phyloP scores from a whole-genome alignment of 2,113 vertebrate genomes.

The Bolborhynchus lineola region DNA sequence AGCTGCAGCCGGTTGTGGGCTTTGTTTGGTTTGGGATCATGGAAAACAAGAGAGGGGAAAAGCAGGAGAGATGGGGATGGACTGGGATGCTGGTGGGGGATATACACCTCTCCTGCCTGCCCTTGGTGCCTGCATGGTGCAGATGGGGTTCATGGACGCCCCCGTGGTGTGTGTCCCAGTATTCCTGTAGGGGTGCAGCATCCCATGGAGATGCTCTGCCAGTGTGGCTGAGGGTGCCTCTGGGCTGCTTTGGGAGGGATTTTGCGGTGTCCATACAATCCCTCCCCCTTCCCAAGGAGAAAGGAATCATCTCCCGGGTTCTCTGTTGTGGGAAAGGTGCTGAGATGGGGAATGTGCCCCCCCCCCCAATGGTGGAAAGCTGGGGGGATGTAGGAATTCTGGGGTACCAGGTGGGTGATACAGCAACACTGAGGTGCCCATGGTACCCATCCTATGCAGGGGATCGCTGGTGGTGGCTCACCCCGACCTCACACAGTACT shows the following conservation, averaged over 20 bases:
- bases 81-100: not conserved
- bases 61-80: not conserved
- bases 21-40: not conserved
- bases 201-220: not conserved
- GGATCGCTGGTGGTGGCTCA: rapidly evolving
- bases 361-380: too few relatives aligned
- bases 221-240: not conserved
- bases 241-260: too few relatives aligned
- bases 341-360: not conserved
- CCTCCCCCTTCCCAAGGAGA: not conserved
- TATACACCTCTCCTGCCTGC: not conserved
- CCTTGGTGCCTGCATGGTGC: rapidly evolving
- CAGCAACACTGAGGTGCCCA: not conserved
- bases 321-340: not conserved
- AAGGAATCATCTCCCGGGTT: rapidly evolving
- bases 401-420: not conserved
- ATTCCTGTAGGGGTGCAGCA: not conserved
- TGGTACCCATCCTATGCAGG: not conserved
- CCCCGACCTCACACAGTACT: rapidly evolving
- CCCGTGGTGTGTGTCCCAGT: not conserved
- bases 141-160: rapidly evolving
- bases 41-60: not conserved
- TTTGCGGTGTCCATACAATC: too few relatives aligned
- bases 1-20: not conserved
- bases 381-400: not conserved